A percentile compares a stretch with the other conserved stretches of the same genome.
phyloP scores from a whole-genome alignment of 2,888 invertebrate species.

The Vannuccia rotundouncinata region DNA sequence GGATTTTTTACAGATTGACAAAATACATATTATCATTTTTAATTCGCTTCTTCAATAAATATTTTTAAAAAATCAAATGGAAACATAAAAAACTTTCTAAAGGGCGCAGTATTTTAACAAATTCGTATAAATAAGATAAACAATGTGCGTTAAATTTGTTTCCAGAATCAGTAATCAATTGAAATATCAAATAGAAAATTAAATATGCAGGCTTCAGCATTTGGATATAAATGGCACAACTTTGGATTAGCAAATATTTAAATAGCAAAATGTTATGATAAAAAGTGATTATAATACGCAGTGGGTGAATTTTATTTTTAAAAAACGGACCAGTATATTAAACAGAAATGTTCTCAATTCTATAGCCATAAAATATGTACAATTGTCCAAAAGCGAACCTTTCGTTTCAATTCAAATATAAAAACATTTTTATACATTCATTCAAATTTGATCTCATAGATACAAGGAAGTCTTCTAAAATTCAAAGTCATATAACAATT shows the following conservation, averaged over 20 bases:
- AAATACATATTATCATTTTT: background rate
- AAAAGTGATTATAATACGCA: background rate
- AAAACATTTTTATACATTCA: background rate
- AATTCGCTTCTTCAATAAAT: background rate
- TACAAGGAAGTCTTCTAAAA: background rate
- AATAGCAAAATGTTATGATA: background rate
- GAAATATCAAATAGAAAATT: background rate
- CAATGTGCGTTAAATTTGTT: background rate
- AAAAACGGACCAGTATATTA: background rate
- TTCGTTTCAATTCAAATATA: background rate
- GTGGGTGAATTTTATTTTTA: background rate
- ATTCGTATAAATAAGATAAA: background rate
- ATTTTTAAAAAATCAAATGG: background rate
- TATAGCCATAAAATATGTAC: background rate
- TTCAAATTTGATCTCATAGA: too few relatives aligned
- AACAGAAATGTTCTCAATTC: background rate
- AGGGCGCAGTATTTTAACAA: background rate
- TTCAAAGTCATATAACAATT: background rate
- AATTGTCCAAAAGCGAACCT: background rate
- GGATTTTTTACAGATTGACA: background rate
- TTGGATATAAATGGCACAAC: background rate
- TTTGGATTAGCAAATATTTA: background rate
- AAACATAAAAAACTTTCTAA: background rate
- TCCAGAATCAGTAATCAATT: background rate
- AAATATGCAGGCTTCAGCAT: background rate